Base-by-base conservation (phyloP, 2,113 vertebrate species). In the Cettia cetti region DNA sequence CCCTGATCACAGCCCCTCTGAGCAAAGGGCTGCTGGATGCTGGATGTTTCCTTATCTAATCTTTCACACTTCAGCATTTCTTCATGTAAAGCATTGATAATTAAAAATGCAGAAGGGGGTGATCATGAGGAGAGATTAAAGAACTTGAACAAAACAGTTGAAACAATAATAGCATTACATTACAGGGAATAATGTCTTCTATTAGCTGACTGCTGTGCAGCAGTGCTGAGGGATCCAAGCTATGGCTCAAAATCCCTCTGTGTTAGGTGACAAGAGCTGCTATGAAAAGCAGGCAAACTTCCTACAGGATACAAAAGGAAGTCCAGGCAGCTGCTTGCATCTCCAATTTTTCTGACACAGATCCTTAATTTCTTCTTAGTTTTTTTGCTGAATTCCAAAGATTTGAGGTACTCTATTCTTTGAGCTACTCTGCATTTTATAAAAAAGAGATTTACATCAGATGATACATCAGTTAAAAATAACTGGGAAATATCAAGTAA, bases 391-490 rank as follows among this genome's bases (percentile, higher is more conserved):
- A 76, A 37, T 59, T 80, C 54, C 75, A 77, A 76, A 76, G 61
- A 61, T 13, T 83, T 82, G 3, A 75, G 49, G 28, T 4, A 7
- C 54, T 70, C 52, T 85, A 1, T 87, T 91, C 49, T 94, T 79
- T 0, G 0, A 87, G 57, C 44, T 85, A 6, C 33, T 56, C 78
- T 65, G 65, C 74, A 33, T 92, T 82, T 82, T 45, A 60, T 21
- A 18, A 15, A 14, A 30, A 27, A 81, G 42, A 65, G 42, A 54
- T 74, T 57, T 85, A 39, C 84, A 75, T 70, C 57, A 80, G 81
- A 87, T 95, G 89, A 89, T 59, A 35, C 84, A 85, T 61, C 84
- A 70, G 82, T 76, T 94, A 92, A 95, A 96, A 96, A 92, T 95
- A 95, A 87, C 78, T 61, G 50, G 45, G 49, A 69, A 87, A 69